Conservation (phyloP, 1,140 invertebrate species). For the Tachypleus tridentatus region DNA sequence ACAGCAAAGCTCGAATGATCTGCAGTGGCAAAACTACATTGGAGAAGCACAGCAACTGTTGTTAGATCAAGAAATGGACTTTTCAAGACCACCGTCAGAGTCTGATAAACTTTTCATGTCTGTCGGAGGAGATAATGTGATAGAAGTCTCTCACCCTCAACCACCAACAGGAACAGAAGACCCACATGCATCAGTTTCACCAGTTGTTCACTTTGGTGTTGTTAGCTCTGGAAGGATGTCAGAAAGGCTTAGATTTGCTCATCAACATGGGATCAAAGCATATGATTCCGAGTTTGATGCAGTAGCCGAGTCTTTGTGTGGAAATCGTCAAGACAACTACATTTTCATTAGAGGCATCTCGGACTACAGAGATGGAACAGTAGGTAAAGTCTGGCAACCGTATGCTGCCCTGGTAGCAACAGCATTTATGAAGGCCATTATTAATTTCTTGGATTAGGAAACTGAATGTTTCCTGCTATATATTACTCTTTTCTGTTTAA, state of each 20-base stretch:
- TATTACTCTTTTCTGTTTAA: too few relatives aligned
- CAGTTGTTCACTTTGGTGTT: conserved; percentile 60
- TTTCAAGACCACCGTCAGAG: conserved; percentile 57
- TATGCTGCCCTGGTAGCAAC: conserved; percentile 82
- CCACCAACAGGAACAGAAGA: conserved; percentile 31
- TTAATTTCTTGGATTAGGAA: conserved; percentile 32
- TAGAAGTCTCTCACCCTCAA: conserved; percentile 83
- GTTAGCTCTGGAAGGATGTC: conserved; percentile 60
- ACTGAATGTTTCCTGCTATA: too few relatives aligned
- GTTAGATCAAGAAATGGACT: conserved; percentile 36
- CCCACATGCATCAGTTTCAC: conserved; percentile 27
- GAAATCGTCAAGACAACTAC: conserved; percentile 80
- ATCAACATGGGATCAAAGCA: conserved; percentile 57
- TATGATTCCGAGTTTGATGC: conserved; percentile 95
- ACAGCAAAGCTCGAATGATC: conserved; percentile 26
- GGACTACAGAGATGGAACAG: conserved; percentile 89
- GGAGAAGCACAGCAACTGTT: conserved; percentile 52
- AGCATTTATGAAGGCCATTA: conserved; percentile 80
- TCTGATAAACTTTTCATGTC: conserved; percentile 92
- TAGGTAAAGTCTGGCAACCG: conserved; percentile 88
- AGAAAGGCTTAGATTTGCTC: conserved; percentile 58
- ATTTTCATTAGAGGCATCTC: conserved; percentile 68
- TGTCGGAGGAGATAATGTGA: conserved; percentile 84
- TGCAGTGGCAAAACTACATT: conserved; percentile 50
- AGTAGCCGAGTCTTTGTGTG: conserved; percentile 84